Evolutionary conservation across 2,888 invertebrate genomes (phyloP).

Genomic region (Nomada fucata): DNA sequence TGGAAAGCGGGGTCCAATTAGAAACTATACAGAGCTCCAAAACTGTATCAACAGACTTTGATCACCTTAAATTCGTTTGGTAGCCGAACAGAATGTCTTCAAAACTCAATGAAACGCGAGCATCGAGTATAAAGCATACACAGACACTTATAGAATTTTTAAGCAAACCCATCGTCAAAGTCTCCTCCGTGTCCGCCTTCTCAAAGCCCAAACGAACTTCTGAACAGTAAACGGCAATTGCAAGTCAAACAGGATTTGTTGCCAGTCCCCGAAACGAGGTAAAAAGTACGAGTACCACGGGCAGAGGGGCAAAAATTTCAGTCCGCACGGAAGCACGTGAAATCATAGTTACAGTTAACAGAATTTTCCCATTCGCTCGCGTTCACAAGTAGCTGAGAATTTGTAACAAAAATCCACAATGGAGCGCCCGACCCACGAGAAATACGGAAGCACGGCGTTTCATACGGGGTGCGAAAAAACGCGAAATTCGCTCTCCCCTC

Average conservation of each 20-base stretch:
- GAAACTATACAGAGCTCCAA: too few relatives aligned
- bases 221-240: neutral
- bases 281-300: neutral
- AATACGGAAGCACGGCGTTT: neutral
- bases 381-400: neutral
- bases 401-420: neutral
- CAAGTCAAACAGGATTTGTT: slow-evolving; percentile 5
- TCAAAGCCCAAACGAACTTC: slow-evolving; percentile 8
- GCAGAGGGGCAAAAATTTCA: neutral
- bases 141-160: neutral
- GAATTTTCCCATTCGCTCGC: neutral
- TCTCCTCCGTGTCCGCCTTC: neutral
- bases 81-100: neutral
- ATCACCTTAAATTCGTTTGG: neutral
- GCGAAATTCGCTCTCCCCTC: neutral
- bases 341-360: neutral
- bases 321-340: neutral
- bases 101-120: neutral
- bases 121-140: neutral
- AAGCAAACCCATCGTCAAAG: neutral
- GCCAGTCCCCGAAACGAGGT: neutral
- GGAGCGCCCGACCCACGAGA: neutral
- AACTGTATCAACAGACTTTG: neutral
- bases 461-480: neutral
- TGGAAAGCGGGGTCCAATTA: too few relatives aligned